Base-by-base conservation (phyloP, 2,888 invertebrate species). In the Temnothorax rugatulus region DNA sequence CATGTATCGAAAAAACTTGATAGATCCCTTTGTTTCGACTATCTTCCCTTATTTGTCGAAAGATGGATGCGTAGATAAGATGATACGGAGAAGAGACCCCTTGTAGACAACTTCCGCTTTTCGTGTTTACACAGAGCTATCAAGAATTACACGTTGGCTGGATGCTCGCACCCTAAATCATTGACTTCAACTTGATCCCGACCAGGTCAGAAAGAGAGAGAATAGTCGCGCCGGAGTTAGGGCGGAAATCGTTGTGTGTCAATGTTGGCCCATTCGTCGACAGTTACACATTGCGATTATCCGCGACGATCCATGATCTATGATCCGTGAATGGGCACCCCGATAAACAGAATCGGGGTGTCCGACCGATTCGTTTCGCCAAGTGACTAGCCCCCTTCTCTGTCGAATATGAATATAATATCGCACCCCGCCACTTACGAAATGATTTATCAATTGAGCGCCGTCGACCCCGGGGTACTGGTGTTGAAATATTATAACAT, bases 401-500 rank as follows among this genome's bases (percentile, higher is more conserved):
- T 84, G 79, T 38, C 84, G 86, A 89, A 88, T 90, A 91, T 91
- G 91, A 91, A 91, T 91, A 91, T 91, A 86, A 91, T 90, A 90
- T 90, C 86, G 86, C 92, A 89, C 91, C 90, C 91, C 89, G 91
- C 89, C 91, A 92, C 92, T 93, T 92, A 91, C 91, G 87, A 92
- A 92, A 93, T 93, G 93, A 94, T 94, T 93, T 94, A 93, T 94
- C 94, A 93, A 94, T 93, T 93, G 93, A 93, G 87, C 90, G 84
- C 86, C 91, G 88, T 89, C 92, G 92, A 93, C 92, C 92, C 93
- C 89, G 91, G 89, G 91, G 91, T 92, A 91, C 90, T 89, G 91
- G 93, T 93, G 93, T 93, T 93, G 94, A 94, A 94, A 94, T 94
- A 94, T 94, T 94, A 94, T 94, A 94, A 94, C 93, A 93, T 94